These are phyloP conservation scores for Drosophila willistoni DNA, from an alignment of 1,140 invertebrate genomes.

Conservation along the genomic window DNA sequence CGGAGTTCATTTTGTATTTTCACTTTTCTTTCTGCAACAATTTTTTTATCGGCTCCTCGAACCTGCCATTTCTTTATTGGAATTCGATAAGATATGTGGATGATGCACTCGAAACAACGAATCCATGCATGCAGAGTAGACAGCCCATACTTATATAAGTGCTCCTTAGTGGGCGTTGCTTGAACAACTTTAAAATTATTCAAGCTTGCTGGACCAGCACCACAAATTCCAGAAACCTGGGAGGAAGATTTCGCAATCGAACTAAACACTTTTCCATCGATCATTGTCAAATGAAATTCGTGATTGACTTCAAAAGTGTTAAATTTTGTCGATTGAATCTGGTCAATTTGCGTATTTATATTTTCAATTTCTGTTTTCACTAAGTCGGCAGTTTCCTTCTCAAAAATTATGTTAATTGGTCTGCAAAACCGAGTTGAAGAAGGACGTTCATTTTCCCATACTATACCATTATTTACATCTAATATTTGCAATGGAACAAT, in stretches of 20 bases:
- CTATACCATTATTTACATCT: constrained; percentile 3
- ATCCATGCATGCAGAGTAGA: constrained; percentile 16
- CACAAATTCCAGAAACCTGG: constrained; percentile 5
- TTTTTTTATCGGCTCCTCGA: constrained; percentile 13
- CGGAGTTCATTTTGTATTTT: constrained; percentile 13
- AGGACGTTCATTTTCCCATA: constrained; percentile 19
- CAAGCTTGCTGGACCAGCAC: not conserved
- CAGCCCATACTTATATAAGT: constrained; percentile 2
- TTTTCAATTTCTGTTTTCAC: constrained; percentile 8
- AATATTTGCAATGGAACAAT: too few relatives aligned
- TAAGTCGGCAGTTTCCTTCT: too few relatives aligned
- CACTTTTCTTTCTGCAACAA: constrained; percentile 9
- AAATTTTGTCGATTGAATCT: constrained; percentile 6
- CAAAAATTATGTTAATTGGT: constrained; percentile 28
- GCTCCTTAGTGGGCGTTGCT: constrained; percentile 1
- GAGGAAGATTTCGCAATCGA: constrained; percentile 4
- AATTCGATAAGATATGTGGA: constrained; percentile 12
- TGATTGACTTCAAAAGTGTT: not conserved
- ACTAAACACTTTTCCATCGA: constrained; percentile 8
- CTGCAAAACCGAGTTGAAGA: constrained; percentile 17
- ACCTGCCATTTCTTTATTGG: constrained; percentile 17
- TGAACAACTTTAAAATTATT: not conserved
- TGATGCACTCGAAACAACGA: constrained; percentile 14
- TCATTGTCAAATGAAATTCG: constrained; percentile 5
- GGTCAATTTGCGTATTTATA: constrained; percentile 11